These are phyloP conservation scores for Blastobasis lacticolella DNA, from an alignment of 2,888 invertebrate species.

Conservation along the genomic window DNA sequence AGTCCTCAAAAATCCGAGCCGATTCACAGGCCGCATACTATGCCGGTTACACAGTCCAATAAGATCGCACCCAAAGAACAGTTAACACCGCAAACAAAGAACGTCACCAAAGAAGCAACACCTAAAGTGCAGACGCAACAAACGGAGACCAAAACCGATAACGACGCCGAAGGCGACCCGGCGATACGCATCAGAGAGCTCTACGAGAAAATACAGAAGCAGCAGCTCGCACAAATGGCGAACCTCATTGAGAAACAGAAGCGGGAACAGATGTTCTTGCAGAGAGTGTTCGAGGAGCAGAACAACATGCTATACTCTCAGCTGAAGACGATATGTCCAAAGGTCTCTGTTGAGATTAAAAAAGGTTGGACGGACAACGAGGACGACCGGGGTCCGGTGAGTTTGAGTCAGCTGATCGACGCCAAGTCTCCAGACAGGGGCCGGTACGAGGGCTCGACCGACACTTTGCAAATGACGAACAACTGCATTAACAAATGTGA, in stretches of 20 bases:
- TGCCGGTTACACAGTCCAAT: background rate
- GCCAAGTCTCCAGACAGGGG: slow-evolving; percentile 22
- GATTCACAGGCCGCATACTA: background rate
- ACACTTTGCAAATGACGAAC: slow-evolving; percentile 24
- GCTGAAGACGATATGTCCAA: slow-evolving; percentile 57
- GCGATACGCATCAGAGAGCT: slow-evolving; percentile 52
- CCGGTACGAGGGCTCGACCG: too few species aligned
- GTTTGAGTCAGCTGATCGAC: slow-evolving; percentile 57
- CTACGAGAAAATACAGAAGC: slow-evolving; percentile 73
- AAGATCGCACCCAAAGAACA: background rate
- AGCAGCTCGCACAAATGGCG: slow-evolving; percentile 78
- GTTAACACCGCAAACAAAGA: background rate
- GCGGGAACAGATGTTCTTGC: slow-evolving; percentile 76
- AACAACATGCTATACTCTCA: slow-evolving; percentile 74
- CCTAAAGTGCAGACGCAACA: slow-evolving; percentile 11
- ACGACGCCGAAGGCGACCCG: slow-evolving; percentile 41
- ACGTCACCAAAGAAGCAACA: slow-evolving; percentile 19
- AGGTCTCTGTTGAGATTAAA: slow-evolving; percentile 45
- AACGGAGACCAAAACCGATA: slow-evolving; percentile 13
- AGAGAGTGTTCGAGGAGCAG: slow-evolving; percentile 79
- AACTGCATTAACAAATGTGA: slow-evolving; percentile 50
- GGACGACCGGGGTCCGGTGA: slow-evolving; percentile 49
- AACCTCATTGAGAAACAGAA: slow-evolving; percentile 77
- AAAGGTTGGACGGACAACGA: slow-evolving; percentile 52
- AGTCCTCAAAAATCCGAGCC: background rate